Percentiles rank a stretch among this genome's conserved stretches.
Evolutionary conservation across 2,113 vertebrate species (phyloP).

Genomic region (Mola mola): DNA sequence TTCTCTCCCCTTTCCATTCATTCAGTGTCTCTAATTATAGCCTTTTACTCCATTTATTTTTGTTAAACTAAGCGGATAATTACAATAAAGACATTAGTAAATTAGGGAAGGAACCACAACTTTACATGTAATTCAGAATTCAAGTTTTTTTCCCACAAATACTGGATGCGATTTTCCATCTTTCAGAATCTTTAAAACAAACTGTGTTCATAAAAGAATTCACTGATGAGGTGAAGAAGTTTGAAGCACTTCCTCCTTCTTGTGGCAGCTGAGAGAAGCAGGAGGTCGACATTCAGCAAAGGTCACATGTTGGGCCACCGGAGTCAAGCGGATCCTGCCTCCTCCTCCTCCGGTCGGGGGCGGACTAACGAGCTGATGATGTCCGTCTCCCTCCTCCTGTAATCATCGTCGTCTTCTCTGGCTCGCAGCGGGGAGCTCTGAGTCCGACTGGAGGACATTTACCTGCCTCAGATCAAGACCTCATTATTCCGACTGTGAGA

Average conservation of each 20-base stretch:
- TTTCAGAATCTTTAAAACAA: no score
- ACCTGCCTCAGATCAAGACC: constrained; percentile 38
- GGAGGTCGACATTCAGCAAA: constrained; percentile 41
- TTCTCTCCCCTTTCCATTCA: neutral
- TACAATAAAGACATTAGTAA: no score
- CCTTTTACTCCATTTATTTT: neutral
- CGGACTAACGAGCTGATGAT: constrained; percentile 62
- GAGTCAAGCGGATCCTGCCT: constrained; percentile 11
- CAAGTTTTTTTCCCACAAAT: no score
- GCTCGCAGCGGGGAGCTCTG: constrained; percentile 35
- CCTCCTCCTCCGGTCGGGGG: constrained; percentile 55
- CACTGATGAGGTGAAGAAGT: no score
- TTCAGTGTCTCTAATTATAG: neutral
- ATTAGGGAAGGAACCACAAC: no score
- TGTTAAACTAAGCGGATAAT: no score
- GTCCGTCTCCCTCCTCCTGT: constrained; percentile 44
- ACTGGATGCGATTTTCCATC: no score
- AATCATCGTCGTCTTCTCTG: constrained; percentile 60
- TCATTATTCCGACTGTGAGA: constrained; percentile 22
- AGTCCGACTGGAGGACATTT: constrained; percentile 52
- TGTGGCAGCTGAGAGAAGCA: neutral
- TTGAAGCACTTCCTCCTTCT: neutral
- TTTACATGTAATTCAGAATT: no score
- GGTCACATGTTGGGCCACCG: constrained; percentile 26
- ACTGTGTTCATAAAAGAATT: no score